Evolutionary conservation across 2,797 vertebrate genomes (phyloP), one percentile per base, ranked within the genome.

Genomic region (Benthosema pterotum): DNA sequence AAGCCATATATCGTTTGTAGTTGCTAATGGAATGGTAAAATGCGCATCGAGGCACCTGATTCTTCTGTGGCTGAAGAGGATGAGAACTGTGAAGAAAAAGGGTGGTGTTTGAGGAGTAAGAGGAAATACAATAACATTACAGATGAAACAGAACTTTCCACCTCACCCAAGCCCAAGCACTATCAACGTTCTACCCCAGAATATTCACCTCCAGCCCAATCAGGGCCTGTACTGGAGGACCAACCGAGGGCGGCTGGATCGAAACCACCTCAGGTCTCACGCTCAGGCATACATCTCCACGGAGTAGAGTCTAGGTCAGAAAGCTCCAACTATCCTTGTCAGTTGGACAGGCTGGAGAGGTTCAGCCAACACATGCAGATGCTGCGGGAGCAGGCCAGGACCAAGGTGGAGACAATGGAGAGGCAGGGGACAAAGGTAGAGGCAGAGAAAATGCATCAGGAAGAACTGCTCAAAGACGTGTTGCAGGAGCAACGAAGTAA

Each of bases 401-500:
- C n/a, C 87, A 89, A 88, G 68, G 86, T 96, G 77, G 89, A 95
- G 74, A 90, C 90, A 7, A 74, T 96, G 6, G 92, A 96, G 83
- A 94, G 79, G 71, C 71, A 91, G 81, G 85, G 93, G 71, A 91
- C 94, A 16, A 90, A 91, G 67, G 84, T 51, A 87, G 92, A 91
- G 93, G 84, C 86, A 54, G 74, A 89, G 69, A 94, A 92, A 66
- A 89, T 90, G 3, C 90, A 92, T 19, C 91, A 89, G 17, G 90
- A 92, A 57, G 95, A 95, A 61, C 94, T 95, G 59, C 69, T 98
- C 66, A 90, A 93, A 3, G 94, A 94, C 2, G 93, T 95, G 5
- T 79, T 98, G 63, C 91, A 93, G 60, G 96, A 98, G 96, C 94
- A 97, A n/a, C n/a, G n/a, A 82, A 92, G 78, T 48, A 92, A 92